Percentiles rank a stretch among this genome's conserved stretches.
Evolutionary conservation across 2,888 invertebrate genomes (phyloP).

Genomic region (Ceriagrion tenellum): DNA sequence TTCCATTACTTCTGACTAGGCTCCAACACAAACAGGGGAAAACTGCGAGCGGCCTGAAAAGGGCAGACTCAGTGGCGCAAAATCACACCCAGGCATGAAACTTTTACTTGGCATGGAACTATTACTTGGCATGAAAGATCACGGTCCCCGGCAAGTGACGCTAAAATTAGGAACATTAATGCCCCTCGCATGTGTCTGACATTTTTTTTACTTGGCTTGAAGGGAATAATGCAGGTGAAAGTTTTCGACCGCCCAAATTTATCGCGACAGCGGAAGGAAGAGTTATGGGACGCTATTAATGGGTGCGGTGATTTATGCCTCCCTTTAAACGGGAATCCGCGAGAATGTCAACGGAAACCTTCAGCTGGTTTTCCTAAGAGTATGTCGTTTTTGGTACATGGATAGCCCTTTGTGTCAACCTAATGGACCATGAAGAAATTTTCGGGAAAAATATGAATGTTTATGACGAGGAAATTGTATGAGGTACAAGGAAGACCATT

Average conservation of each 20-base stretch:
- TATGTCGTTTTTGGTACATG: neutral
- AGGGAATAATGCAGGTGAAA: constrained; percentile 13
- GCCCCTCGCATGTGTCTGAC: neutral
- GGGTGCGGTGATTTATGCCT: neutral
- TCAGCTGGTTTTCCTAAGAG: neutral
- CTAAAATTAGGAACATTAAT: neutral
- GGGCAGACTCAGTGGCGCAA: neutral
- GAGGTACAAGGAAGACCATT: too few species aligned
- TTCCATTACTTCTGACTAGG: too few species aligned
- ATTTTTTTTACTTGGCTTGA: neutral
- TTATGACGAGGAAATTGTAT: too few species aligned
- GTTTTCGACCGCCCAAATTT: neutral
- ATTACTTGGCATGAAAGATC: neutral
- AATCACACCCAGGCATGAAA: neutral
- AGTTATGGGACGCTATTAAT: neutral
- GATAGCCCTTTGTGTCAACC: neutral
- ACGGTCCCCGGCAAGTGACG: neutral
- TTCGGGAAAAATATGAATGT: neutral
- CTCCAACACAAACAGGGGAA: too few species aligned
- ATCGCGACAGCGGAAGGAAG: constrained; percentile 19
- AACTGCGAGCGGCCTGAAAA: neutral
- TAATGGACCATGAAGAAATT: neutral
- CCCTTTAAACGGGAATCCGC: neutral
- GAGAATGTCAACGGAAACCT: neutral
- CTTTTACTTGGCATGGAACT: neutral